phyloP scores from a whole-genome alignment of 2,888 invertebrate genomes.

The Sinodicranocentrus sp. region DNA sequence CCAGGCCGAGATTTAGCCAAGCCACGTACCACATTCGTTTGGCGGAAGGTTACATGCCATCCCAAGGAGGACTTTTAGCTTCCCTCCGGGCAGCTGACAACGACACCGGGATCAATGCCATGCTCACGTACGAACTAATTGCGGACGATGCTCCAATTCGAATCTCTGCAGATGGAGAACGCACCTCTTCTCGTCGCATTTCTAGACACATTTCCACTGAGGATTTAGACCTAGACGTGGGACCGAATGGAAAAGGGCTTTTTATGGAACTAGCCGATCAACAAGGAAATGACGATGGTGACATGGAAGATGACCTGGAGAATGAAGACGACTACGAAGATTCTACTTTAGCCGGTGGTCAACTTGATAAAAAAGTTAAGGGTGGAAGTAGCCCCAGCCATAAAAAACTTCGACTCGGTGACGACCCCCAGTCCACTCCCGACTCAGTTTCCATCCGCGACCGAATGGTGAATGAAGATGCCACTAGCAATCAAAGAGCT shows the following conservation, averaged over 20 bases:
- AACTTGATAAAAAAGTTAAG: constrained; percentile 37
- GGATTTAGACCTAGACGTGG: constrained; percentile 62
- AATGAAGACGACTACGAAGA: constrained; percentile 35
- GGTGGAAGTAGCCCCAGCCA: constrained; percentile 12
- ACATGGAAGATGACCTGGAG: constrained; percentile 19
- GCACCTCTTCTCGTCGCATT: constrained; percentile 50
- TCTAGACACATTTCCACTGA: constrained; percentile 58
- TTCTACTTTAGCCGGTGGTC: constrained; percentile 14
- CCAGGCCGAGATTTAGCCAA: constrained; percentile 81
- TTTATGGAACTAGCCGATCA: constrained; percentile 53
- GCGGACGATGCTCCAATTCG: constrained; percentile 70
- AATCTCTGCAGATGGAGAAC: constrained; percentile 57
- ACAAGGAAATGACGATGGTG: constrained; percentile 45
- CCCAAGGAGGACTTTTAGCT: constrained; percentile 75
- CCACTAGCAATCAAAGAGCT: constrained; percentile 80
- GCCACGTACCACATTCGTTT: constrained; percentile 73
- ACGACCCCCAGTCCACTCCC: neutral
- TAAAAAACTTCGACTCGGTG: neutral
- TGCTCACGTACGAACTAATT: constrained; percentile 74
- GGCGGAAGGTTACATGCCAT: constrained; percentile 76
- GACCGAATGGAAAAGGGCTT: constrained; percentile 14
- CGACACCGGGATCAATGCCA: constrained; percentile 76
- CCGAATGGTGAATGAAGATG: constrained; percentile 78
- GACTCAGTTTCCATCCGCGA: constrained; percentile 30
- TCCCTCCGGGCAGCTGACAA: constrained; percentile 75